These are phyloP conservation scores for Esox masquinongy DNA, from an alignment of 2,797 vertebrate genomes.

Conservation along the genomic window DNA sequence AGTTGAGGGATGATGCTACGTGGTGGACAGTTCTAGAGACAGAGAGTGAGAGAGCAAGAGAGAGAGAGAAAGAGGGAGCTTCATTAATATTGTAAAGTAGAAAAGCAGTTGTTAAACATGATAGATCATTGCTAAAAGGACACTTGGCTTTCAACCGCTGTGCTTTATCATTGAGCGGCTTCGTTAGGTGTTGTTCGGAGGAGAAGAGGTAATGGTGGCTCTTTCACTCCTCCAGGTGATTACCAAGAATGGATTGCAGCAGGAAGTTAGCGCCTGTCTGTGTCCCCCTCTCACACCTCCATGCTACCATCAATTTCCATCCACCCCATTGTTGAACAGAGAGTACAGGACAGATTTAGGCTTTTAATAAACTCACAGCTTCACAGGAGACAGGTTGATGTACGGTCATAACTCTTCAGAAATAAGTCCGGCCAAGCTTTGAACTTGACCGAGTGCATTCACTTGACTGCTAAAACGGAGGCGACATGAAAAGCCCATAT, in stretches of 20 bases:
- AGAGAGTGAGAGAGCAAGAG: not conserved
- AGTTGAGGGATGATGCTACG: slow-evolving; percentile 9
- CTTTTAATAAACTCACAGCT: slow-evolving; percentile 68
- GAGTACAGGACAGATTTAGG: slow-evolving; percentile 68
- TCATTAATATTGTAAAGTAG: slow-evolving; percentile 53
- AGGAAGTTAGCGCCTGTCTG: slow-evolving; percentile 53
- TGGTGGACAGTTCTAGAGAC: slow-evolving; percentile 30
- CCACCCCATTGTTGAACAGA: slow-evolving; percentile 61
- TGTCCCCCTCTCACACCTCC: slow-evolving; percentile 74
- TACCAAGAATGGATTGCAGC: slow-evolving; percentile 75
- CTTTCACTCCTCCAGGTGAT: slow-evolving; percentile 68
- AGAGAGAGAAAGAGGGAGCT: slow-evolving; percentile 30
- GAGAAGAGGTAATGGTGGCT: slow-evolving; percentile 32
- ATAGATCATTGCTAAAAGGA: slow-evolving; percentile 67
- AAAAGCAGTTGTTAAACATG: slow-evolving; percentile 60
- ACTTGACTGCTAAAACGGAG: not conserved
- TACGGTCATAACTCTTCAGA: slow-evolving; percentile 55
- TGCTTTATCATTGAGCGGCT: slow-evolving; percentile 64
- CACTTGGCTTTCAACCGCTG: slow-evolving; percentile 60
- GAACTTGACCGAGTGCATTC: not conserved
- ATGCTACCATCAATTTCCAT: slow-evolving; percentile 74
- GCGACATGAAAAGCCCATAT: not conserved
- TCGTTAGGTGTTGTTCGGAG: slow-evolving; percentile 59
- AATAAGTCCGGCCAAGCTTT: slow-evolving; percentile 19
- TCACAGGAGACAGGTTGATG: slow-evolving; percentile 68